A percentile compares a stretch with the other conserved stretches of the same genome.
These are phyloP conservation scores for Danionella cerebrum DNA, from an alignment of 2,113 vertebrate species.

Conservation along the genomic window DNA sequence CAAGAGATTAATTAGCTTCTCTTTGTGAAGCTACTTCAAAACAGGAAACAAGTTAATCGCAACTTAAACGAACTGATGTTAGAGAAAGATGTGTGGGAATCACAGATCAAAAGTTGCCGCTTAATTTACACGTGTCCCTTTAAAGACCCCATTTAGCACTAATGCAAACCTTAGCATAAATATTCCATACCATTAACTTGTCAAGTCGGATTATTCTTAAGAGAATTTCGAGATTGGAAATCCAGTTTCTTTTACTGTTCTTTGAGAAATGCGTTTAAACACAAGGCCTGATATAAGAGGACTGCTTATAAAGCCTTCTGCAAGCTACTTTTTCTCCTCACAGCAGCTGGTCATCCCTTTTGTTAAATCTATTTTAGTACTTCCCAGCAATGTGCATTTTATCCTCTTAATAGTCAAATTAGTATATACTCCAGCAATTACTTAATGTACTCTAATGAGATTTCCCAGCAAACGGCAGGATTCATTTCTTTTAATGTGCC, in stretches of 20 bases:
- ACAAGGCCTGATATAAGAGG: slow-evolving; percentile 38
- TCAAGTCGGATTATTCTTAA: not conserved
- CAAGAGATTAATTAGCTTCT: slow-evolving; percentile 79
- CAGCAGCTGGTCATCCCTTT: slow-evolving; percentile 50
- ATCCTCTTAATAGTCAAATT: slow-evolving; percentile 76
- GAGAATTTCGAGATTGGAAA: not conserved
- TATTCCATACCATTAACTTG: not conserved
- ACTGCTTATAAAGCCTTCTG: slow-evolving; percentile 45
- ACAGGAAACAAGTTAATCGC: slow-evolving; percentile 68
- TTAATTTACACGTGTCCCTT: slow-evolving; percentile 41
- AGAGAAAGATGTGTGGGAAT: slow-evolving; percentile 35
- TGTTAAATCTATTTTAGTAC: slow-evolving; percentile 74
- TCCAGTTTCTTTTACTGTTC: not conserved
- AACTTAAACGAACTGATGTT: slow-evolving; percentile 59
- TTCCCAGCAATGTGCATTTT: slow-evolving; percentile 67
- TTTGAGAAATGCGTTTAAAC: not conserved
- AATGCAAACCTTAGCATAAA: slow-evolving; percentile 19
- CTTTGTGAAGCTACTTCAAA: slow-evolving; percentile 70
- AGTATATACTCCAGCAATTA: slow-evolving; percentile 73
- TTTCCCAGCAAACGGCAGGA: slow-evolving; percentile 67
- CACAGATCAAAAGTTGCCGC: slow-evolving; percentile 44
- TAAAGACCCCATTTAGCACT: slow-evolving; percentile 27
- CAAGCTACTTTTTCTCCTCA: slow-evolving; percentile 42
- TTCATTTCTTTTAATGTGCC: slow-evolving; percentile 72
- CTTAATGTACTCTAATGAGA: slow-evolving; percentile 76